Evolutionary conservation across 1,140 invertebrate genomes (phyloP), one percentile per base, ranked within the genome.

Genomic region (Drosophila grimshawi): DNA sequence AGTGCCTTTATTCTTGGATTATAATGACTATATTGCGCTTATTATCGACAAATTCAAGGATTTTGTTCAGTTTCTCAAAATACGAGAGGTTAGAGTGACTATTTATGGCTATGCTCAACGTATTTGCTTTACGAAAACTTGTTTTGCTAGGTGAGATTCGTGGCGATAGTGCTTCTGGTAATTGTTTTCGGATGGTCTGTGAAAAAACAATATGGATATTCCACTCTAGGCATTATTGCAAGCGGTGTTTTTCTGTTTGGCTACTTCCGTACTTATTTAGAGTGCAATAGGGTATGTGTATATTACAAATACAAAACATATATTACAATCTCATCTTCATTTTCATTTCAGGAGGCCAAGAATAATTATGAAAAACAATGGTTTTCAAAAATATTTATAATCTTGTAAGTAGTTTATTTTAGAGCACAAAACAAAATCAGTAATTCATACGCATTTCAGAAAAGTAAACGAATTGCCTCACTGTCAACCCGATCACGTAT

Each of bases 211-310:
- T 83, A 55, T 61, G 32, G 69, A 1, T 46, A 79, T 45, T 52
- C 83, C 2, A 8, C 68, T 1, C 27, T 89, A 37, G 8, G 55
- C 0, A 68, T 86, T 37, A 30, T 90, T 32, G 0, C 82, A 11
- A 68, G 76, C 2, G 77, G 78, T 3, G 1, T 80, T 5, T 69
- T 86, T 29, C n/a, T 86, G 0, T 78, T 45, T 45, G 90, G 90
- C 53, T 92, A 92, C 71, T 59, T 91, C 3, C 45, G 66, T 30
- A 92, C 90, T 0, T 92, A 92, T 56, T 52, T 92, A 4, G 90
- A 92, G 30, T 92, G 90, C 56, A 92, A 91, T 64, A 80, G 83
- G 59, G 90, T 92, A 76, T 11, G 76, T 11, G 49, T 5, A 5
- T 43, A 19, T 3, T 45, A 3, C 19, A 53, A n/a, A 30, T 2